A percentile compares a stretch with the other conserved stretches of the same genome.
These are phyloP conservation scores for Porites lobata DNA, from an alignment of 92 coral and sea anemone genomes.

Conservation along the genomic window DNA sequence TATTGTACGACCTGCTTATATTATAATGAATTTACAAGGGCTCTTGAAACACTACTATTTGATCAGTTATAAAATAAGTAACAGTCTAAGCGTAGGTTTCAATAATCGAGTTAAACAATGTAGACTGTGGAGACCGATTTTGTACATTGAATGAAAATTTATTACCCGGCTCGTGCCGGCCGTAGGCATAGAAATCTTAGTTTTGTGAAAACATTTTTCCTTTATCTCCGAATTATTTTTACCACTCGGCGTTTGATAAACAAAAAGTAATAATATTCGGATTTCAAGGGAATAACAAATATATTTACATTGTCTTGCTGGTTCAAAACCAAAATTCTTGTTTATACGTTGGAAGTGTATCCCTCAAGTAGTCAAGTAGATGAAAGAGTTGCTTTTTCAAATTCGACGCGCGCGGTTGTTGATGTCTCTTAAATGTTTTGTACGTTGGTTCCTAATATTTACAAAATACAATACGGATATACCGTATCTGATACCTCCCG, in stretches of 20 bases:
- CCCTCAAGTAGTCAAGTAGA: too few relatives aligned
- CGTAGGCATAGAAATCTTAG: slow-evolving; percentile 16
- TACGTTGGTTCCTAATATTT: not conserved
- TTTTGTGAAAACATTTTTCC: not conserved
- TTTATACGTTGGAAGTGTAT: too few relatives aligned
- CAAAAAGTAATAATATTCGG: not conserved
- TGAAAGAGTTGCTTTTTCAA: too few relatives aligned
- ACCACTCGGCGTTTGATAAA: not conserved
- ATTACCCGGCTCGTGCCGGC: not conserved
- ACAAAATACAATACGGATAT: not conserved
- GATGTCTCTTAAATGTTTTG: not conserved
- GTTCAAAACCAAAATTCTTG: not conserved
- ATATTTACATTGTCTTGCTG: not conserved
- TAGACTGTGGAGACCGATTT: not conserved
- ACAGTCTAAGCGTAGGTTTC: slow-evolving; percentile 6
- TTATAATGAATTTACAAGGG: not conserved
- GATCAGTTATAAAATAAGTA: not conserved
- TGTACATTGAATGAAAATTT: not conserved
- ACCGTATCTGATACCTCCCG: not conserved
- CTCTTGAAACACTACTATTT: not conserved
- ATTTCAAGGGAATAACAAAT: not conserved
- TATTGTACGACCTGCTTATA: not conserved
- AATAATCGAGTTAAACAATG: not conserved
- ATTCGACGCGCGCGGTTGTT: not conserved
- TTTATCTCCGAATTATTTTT: not conserved